phyloP scores from a whole-genome alignment of 2,888 invertebrate genomes.

The Drosophila lacicola region DNA sequence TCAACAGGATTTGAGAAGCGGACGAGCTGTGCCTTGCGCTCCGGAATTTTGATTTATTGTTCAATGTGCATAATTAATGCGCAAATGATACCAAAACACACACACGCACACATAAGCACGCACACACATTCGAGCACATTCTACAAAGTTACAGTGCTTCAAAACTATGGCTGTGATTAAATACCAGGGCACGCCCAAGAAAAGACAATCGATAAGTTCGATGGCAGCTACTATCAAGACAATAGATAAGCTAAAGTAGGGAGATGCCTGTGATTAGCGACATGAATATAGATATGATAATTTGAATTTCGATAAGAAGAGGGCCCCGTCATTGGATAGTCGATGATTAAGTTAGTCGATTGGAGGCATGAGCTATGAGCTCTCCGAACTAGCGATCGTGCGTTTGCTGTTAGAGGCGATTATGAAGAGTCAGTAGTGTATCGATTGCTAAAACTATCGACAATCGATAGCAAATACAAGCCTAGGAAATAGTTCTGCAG shows the following conservation, averaged over 20 bases:
- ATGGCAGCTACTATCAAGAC: background rate
- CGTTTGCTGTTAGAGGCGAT: too few relatives aligned
- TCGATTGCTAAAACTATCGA: background rate
- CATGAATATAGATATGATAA: background rate
- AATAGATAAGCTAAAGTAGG: too few relatives aligned
- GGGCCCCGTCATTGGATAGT: too few relatives aligned
- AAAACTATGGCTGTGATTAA: background rate
- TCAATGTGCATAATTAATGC: constrained; percentile 76
- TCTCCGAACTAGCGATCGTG: too few relatives aligned
- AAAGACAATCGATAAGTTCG: background rate
- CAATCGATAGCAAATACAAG: background rate
- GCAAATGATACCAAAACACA: constrained; percentile 62
- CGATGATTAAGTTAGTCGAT: background rate
- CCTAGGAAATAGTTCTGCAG: too few relatives aligned
- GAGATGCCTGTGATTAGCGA: too few relatives aligned
- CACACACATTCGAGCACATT: background rate
- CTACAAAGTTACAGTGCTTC: background rate
- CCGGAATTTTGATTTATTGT: constrained; percentile 74
- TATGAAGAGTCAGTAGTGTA: background rate
- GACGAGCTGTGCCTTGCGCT: constrained; percentile 23
- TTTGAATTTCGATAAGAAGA: background rate
- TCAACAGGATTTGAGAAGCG: constrained; percentile 26
- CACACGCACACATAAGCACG: background rate
- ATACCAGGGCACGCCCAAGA: background rate
- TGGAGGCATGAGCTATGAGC: background rate